Conservation (phyloP, 2,113 vertebrate genomes). For the Lepidothrix coronata region DNA sequence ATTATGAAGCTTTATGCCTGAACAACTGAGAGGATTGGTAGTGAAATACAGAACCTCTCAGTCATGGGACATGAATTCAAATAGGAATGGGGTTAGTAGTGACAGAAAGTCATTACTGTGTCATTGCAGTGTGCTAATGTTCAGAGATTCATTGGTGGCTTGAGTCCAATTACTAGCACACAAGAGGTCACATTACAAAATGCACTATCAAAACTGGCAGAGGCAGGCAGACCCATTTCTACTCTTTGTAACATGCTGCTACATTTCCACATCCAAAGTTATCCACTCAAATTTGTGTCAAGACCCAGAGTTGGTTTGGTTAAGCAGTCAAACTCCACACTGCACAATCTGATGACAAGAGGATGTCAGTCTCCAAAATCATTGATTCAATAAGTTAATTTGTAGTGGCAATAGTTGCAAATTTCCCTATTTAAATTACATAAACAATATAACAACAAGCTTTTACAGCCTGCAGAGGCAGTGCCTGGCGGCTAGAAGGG, state of each 20-base stretch:
- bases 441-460: not conserved
- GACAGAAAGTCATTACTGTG: conserved; percentile 66
- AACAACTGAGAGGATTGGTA: conserved; percentile 7
- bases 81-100: conserved; percentile 44
- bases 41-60: conserved; percentile 48
- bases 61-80: conserved; percentile 49
- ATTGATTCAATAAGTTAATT: not conserved
- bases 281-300: not conserved
- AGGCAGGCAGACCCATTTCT: not conserved
- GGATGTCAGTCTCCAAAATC: not conserved
- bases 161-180: not conserved
- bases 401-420: not conserved
- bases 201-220: not conserved
- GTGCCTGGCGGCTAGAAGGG: not conserved
- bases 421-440: not conserved
- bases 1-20: not conserved
- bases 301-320: not conserved
- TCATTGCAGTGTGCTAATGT: conserved; percentile 19
- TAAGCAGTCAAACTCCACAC: not conserved
- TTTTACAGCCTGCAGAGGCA: not conserved
- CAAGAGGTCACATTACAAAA: not conserved
- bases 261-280: not conserved
- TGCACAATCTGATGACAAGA: not conserved
- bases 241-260: not conserved
- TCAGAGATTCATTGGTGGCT: conserved; percentile 49